phyloP scores from a whole-genome alignment of 1,140 invertebrate genomes.

The Drosophila kanapiae region DNA sequence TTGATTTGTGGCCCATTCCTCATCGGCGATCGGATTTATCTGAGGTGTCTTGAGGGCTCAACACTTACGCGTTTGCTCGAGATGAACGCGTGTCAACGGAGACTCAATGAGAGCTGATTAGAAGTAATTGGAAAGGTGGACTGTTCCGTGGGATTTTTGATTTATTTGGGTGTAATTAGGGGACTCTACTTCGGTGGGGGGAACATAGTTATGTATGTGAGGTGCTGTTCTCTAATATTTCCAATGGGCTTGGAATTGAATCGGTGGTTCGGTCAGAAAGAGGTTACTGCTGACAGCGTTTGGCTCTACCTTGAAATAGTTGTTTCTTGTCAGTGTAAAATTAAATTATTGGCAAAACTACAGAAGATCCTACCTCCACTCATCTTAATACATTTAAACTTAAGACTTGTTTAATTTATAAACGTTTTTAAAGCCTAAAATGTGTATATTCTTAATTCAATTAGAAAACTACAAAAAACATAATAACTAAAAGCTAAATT shows the following conservation, averaged over 20 bases:
- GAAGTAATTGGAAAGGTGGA: constrained; percentile 7
- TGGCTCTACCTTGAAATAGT: not conserved
- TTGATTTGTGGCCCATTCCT: constrained; percentile 50
- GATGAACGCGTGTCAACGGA: constrained; percentile 25
- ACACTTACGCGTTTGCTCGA: constrained; percentile 33
- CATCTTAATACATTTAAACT: not conserved
- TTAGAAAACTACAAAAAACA: not conserved
- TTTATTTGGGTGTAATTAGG: not conserved
- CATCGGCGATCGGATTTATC: constrained; percentile 21
- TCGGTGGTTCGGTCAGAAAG: not conserved
- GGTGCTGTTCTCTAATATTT: not conserved
- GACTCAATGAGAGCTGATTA: constrained; percentile 22
- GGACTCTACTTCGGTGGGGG: too few relatives aligned
- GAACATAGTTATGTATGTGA: too few relatives aligned
- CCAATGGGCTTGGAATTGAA: not conserved
- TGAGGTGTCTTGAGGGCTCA: constrained; percentile 32
- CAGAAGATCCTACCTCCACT: not conserved
- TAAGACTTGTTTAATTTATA: not conserved
- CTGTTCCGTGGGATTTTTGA: not conserved
- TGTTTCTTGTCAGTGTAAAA: not conserved
- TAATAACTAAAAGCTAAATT: not conserved
- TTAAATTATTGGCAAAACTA: not conserved
- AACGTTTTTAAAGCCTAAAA: not conserved
- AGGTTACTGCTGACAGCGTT: not conserved
- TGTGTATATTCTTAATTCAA: too few relatives aligned